phyloP scores from a whole-genome alignment of 1,140 invertebrate species.

The Euglossa dilemma region DNA sequence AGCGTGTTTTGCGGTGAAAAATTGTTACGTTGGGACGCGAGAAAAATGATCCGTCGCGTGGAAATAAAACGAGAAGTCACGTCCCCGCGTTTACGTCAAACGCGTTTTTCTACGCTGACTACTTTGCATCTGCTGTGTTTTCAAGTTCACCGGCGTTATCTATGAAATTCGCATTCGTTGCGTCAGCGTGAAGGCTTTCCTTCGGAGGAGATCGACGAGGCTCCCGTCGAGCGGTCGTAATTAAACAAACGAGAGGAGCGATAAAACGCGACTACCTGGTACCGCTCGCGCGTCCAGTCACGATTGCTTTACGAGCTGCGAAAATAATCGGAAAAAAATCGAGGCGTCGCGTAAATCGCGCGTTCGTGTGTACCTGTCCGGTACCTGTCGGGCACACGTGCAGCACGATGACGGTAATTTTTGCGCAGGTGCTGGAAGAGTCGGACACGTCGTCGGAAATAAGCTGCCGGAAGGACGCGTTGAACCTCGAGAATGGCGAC shows the following conservation, averaged over 20 bases:
- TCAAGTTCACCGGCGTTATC: neutral
- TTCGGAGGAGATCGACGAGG: no score
- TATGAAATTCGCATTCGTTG: neutral
- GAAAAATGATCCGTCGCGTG: neutral
- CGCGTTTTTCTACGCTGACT: neutral
- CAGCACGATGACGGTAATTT: constrained; percentile 47
- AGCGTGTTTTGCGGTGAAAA: neutral
- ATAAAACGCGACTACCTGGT: neutral
- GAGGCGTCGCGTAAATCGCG: neutral
- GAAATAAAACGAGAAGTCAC: neutral
- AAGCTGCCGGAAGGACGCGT: constrained; percentile 82
- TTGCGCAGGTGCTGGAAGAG: constrained; percentile 82
- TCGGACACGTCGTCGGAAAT: constrained; percentile 84
- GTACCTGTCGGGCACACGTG: neutral
- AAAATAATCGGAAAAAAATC: neutral
- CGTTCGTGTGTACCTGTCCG: neutral
- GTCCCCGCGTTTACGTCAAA: constrained; percentile 9
- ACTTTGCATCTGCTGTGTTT: neutral
- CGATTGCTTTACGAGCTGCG: neutral
- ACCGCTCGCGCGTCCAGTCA: neutral
- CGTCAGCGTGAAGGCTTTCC: neutral
- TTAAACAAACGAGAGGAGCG: neutral
- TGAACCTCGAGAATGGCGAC: constrained; percentile 81
- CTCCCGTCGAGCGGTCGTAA: neutral
- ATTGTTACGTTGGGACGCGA: neutral